phyloP scores from a whole-genome alignment of 2,797 vertebrate genomes.

The Acanthornis magna region DNA sequence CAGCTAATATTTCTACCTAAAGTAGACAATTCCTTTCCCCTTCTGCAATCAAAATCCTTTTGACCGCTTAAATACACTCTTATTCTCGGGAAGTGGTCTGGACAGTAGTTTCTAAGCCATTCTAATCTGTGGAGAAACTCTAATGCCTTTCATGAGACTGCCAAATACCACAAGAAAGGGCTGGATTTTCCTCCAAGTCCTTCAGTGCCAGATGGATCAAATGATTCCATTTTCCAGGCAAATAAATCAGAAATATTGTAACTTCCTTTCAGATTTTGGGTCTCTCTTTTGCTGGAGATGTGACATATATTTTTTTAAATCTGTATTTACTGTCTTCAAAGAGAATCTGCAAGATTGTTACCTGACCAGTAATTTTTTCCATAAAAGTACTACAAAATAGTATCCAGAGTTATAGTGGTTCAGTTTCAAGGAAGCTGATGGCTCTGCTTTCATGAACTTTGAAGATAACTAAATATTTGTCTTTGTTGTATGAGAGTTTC shows the following conservation, averaged over 20 bases:
- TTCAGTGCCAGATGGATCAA: constrained; percentile 59
- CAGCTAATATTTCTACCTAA: constrained; percentile 9
- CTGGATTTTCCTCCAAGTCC: constrained; percentile 43
- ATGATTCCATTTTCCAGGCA: constrained; percentile 61
- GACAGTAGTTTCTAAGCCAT: constrained; percentile 45
- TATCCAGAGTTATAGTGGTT: neutral
- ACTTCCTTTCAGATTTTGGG: constrained; percentile 10
- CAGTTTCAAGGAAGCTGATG: neutral
- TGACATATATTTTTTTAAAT: neutral
- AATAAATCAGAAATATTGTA: constrained; percentile 59
- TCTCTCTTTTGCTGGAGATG: neutral
- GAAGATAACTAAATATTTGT: neutral
- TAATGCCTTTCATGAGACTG: constrained; percentile 58
- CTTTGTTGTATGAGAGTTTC: neutral
- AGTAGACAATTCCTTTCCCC: constrained; percentile 23
- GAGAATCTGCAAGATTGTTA: neutral
- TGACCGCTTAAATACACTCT: constrained; percentile 53
- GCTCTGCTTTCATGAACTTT: neutral
- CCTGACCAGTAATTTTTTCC: neutral
- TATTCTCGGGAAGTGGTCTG: constrained; percentile 58
- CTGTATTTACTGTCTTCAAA: neutral
- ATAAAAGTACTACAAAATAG: neutral
- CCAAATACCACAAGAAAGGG: constrained; percentile 64
- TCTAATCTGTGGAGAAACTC: constrained; percentile 62
- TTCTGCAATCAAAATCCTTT: constrained; percentile 19